phyloP scores from a whole-genome alignment of 1,140 invertebrate genomes.

The Berghia stephanieae region DNA sequence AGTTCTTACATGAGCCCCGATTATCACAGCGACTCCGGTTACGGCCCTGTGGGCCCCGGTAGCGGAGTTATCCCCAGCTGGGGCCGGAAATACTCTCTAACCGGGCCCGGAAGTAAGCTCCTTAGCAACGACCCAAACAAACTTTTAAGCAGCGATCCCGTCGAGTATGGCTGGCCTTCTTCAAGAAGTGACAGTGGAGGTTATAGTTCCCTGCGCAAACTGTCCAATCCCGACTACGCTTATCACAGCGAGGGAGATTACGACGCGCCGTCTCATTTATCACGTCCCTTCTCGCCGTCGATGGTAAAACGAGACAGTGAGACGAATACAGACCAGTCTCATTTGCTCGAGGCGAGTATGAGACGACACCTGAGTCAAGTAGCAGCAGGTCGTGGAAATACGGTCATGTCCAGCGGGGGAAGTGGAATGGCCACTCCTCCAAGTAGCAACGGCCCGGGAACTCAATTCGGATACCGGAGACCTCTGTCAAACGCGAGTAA shows the following conservation, averaged over 20 bases:
- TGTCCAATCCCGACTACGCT: slow-evolving; percentile 57
- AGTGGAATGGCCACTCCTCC: slow-evolving; percentile 19
- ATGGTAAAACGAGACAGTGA: slow-evolving; percentile 57
- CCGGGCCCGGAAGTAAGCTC: slow-evolving; percentile 46
- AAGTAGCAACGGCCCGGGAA: slow-evolving; percentile 37
- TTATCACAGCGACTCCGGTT: slow-evolving; percentile 50
- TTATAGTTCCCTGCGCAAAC: slow-evolving; percentile 52
- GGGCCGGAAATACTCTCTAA: slow-evolving; percentile 54
- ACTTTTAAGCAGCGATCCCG: slow-evolving; percentile 55
- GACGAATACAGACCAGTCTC: slow-evolving; percentile 63
- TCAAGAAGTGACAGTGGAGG: slow-evolving; percentile 41
- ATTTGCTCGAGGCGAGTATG: slow-evolving; percentile 56
- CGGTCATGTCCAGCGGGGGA: slow-evolving; percentile 27
- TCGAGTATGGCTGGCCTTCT: slow-evolving; percentile 49
- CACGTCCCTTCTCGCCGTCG: slow-evolving; percentile 36
- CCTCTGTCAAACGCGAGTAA: slow-evolving; percentile 60
- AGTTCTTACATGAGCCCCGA: slow-evolving; percentile 59
- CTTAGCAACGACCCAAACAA: slow-evolving; percentile 55
- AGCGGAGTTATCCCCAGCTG: no score
- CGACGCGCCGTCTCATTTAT: slow-evolving; percentile 50
- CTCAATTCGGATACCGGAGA: slow-evolving; percentile 55
- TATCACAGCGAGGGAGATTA: slow-evolving; percentile 50
- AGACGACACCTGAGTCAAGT: slow-evolving; percentile 52
- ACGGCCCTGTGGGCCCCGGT: slow-evolving; percentile 36
- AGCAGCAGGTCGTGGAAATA: no score